phyloP scores from a whole-genome alignment of 2,113 vertebrate genomes.

The Callipepla californica region DNA sequence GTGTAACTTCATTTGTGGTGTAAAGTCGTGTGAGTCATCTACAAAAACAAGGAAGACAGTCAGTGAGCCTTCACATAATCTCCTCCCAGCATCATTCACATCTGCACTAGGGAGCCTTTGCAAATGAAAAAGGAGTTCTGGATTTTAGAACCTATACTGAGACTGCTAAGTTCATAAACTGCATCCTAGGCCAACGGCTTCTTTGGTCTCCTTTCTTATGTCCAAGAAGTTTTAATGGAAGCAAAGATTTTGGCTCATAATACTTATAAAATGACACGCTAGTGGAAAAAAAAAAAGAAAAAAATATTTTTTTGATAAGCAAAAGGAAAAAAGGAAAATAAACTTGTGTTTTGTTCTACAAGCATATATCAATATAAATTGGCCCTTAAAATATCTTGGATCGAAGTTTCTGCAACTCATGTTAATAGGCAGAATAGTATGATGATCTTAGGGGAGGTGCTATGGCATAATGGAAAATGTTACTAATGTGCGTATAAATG shows the following conservation, averaged over 20 bases:
- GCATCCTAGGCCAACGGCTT: background rate
- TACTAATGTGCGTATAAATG: background rate
- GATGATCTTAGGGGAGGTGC: background rate
- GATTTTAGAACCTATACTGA: background rate
- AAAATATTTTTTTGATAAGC: background rate
- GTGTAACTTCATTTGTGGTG: background rate
- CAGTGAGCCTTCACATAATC: rapidly evolving
- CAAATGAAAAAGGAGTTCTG: background rate
- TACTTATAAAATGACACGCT: background rate
- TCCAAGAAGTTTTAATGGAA: background rate
- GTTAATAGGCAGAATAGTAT: background rate
- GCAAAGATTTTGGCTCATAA: background rate
- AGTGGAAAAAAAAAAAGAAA: background rate
- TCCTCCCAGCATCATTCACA: background rate
- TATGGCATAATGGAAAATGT: rapidly evolving
- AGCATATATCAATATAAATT: background rate
- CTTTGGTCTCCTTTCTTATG: background rate
- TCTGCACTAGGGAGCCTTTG: background rate
- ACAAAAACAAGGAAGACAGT: background rate
- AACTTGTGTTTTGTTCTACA: background rate
- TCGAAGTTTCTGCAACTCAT: background rate
- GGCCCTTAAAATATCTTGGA: background rate
- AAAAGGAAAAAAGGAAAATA: background rate
- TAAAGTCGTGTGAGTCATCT: background rate
- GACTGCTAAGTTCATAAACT: background rate